Conservation (phyloP, 2,113 vertebrate genomes). For the human (Homo sapiens) region GRCh38 chr16:79382001-79382500, state of each 20-base stretch:
- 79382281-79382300: neutral
- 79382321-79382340: neutral
- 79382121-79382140: slow-evolving; percentile 75
- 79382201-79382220: slow-evolving; percentile 58
- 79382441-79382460: neutral
- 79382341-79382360: neutral
- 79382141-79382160: slow-evolving; percentile 36
- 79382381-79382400: neutral
- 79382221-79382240: slow-evolving; percentile 13
- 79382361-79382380: neutral
- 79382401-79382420: neutral
- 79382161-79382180: slow-evolving; percentile 61
- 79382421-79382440: neutral
- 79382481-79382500: neutral
- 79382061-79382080: slow-evolving; percentile 76
- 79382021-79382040: slow-evolving; percentile 62
- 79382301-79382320: neutral
- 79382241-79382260: neutral
- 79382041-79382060: slow-evolving; percentile 73
- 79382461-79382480: neutral
- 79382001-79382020: slow-evolving; percentile 66
- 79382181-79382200: slow-evolving; percentile 44
- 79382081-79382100: slow-evolving; percentile 75
- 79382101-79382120: slow-evolving; percentile 79
- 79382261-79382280: neutral